Base-by-base conservation (phyloP, 2,888 invertebrate genomes). In the Drepanosiphum platanoidis region DNA sequence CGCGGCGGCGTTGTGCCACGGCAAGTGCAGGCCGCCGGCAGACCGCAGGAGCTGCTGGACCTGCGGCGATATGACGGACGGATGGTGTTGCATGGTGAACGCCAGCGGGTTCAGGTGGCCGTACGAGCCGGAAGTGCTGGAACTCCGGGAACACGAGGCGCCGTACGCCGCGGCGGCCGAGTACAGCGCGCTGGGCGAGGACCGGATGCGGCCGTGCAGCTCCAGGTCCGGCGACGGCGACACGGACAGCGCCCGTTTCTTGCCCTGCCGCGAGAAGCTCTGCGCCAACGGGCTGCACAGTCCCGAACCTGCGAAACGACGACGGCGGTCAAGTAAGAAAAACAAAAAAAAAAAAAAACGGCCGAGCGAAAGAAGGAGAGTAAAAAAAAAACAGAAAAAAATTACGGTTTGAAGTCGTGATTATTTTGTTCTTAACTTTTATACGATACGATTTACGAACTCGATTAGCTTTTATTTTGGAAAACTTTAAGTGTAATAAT, bases 171-270 rank as follows among this genome's bases (percentile, higher is more conserved):
- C 94, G 15, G 94, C 95, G 88, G 98, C 91, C n/a, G 92, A 92
- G 68, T 87, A 87, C 64, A 92, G 89, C 36, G 97, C 97, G 88
- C 96, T 96, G 8, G 98, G 98, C 9, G 97, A 97, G 88, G 97
- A 97, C 86, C 98, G 93, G 88, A 98, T 98, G 92, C 98, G 95
- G 83, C 97, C 97, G 89, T 97, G 97, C 89, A 98, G 93, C 91
- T 98, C 98, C 88, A 97, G 95, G 88, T 98, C 98, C 0, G 97
- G 97, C 90, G 98, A 97, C 0, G 96, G 96, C 22, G 98, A 98
- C 89, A 96, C 96, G 86, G 97, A 97, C 2, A 98, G 92, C 0
- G 98, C 97, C 87, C 98, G 92, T 90, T 98, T 98, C 66, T 98
- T 93, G 89, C 81, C 81, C 42, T 93, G 93, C 83, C 94, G 93